Conservation (phyloP, 2,113 vertebrate species). For the Myotis yumanensis region DNA sequence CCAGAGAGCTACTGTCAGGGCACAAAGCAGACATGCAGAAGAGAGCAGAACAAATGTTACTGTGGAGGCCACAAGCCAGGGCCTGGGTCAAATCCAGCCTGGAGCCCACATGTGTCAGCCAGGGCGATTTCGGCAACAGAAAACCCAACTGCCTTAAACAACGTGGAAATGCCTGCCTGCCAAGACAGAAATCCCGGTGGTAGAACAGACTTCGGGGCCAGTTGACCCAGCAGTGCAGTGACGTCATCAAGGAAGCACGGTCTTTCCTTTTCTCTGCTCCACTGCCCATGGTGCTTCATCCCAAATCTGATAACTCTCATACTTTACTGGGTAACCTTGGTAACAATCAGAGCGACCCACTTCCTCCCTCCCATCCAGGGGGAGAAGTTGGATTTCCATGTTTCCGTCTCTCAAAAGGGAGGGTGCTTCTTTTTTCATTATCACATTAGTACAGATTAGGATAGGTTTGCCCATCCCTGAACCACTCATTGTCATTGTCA, state of each 20-base stretch:
- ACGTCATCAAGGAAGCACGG: background rate
- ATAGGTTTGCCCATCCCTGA: background rate
- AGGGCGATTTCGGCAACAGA: background rate
- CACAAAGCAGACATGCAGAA: background rate
- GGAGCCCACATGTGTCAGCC: background rate
- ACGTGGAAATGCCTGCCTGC: background rate
- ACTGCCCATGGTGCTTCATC: background rate
- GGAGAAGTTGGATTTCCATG: background rate
- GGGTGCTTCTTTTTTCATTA: background rate
- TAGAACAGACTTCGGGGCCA: background rate
- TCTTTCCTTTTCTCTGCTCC: background rate
- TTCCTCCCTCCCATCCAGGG: background rate
- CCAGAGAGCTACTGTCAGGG: background rate
- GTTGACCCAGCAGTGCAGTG: background rate
- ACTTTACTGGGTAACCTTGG: background rate
- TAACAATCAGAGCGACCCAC: background rate
- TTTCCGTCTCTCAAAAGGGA: constrained; percentile 18
- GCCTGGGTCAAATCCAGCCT: background rate
- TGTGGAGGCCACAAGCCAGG: background rate
- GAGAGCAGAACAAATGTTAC: background rate
- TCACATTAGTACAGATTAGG: background rate
- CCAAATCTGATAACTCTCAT: background rate
- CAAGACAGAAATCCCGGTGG: background rate
- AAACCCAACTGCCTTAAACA: background rate
- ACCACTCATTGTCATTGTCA: background rate